These are phyloP conservation scores for Agelaius tricolor DNA, from an alignment of 2,113 vertebrate species.

Conservation along the genomic window DNA sequence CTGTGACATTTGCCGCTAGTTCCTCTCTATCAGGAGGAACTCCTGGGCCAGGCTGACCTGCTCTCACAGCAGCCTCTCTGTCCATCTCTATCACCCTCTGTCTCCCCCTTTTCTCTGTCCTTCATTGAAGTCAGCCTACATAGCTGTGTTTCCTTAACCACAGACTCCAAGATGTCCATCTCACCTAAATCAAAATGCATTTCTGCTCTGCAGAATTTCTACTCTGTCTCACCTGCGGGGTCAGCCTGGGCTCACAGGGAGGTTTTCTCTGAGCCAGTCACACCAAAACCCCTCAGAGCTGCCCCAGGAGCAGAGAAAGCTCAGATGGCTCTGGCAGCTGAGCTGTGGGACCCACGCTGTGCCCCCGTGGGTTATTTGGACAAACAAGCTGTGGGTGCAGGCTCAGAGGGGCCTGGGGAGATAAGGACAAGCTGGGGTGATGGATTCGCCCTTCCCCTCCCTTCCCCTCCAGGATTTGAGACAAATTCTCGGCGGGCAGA, in stretches of 20 bases:
- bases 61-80: no score
- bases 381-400: not conserved
- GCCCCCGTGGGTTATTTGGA: not conserved
- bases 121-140: no score
- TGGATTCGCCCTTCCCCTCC: not conserved
- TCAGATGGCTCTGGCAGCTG: rapidly evolving
- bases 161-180: no score
- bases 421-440: rapidly evolving
- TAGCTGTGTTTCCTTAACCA: no score
- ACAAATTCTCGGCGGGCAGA: not conserved
- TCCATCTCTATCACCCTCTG: no score
- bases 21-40: no score
- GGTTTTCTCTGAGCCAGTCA: not conserved
- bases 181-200: no score
- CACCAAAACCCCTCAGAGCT: not conserved
- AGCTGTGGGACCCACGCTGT: not conserved
- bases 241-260: rapidly evolving
- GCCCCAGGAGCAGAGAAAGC: not conserved
- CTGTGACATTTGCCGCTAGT: no score
- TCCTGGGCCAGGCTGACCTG: no score
- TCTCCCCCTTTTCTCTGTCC: no score
- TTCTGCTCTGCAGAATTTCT: no score
- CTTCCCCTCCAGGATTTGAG: not conserved
- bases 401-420: not conserved
- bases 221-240: not conserved